phyloP scores from a whole-genome alignment of 2,888 invertebrate species.

The Drosophila neonasuta region DNA sequence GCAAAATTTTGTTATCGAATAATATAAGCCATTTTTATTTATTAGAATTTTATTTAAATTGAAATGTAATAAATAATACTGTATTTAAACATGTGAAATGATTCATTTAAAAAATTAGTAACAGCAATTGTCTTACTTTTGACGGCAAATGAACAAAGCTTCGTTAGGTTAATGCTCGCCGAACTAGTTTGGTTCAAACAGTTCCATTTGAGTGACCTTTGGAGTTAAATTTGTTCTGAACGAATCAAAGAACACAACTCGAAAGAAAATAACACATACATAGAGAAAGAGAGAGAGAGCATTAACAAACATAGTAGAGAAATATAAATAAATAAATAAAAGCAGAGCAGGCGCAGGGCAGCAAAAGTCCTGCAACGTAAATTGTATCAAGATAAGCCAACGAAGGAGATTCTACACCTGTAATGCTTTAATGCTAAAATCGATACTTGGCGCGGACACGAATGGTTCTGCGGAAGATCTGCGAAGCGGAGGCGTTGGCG shows the following conservation, averaged over 20 bases:
- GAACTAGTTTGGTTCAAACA: slow-evolving; percentile 5
- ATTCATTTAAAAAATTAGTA: not conserved
- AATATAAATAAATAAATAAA: slow-evolving; percentile 5
- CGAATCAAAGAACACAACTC: not conserved
- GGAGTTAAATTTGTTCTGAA: slow-evolving; percentile 13
- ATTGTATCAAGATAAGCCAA: slow-evolving; percentile 68
- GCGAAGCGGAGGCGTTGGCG: slow-evolving; percentile 63
- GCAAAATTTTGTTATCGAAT: no score
- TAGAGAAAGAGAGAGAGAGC: not conserved
- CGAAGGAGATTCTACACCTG: slow-evolving; percentile 75
- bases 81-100: not conserved
- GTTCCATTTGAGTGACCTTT: not conserved
- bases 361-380: slow-evolving; percentile 43
- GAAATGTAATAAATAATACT: no score
- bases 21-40: no score
- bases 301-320: slow-evolving; percentile 34
- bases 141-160: not conserved
- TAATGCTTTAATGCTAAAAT: slow-evolving; percentile 82
- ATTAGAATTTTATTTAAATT: no score
- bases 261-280: slow-evolving; percentile 2
- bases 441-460: slow-evolving; percentile 79
- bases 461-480: slow-evolving; percentile 75
- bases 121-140: not conserved
- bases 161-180: not conserved
- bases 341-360: slow-evolving; percentile 19